Base-by-base conservation (phyloP, 2,113 vertebrate genomes). In the Rhinopomastus cyanomelas region DNA sequence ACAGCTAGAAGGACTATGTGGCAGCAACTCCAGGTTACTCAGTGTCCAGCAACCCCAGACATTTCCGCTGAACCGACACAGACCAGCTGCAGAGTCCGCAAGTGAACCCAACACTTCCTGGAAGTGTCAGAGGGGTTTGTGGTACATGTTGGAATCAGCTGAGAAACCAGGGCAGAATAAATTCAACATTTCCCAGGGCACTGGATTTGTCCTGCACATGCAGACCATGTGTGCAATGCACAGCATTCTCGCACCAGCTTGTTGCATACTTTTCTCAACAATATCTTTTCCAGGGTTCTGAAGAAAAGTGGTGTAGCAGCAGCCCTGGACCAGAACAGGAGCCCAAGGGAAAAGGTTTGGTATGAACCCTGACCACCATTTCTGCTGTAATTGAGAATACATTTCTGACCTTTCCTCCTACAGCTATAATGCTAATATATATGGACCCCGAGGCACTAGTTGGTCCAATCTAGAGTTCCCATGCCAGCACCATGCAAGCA, bases 101-200 rank as follows among this genome's bases (percentile, higher is more conserved):
- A 68, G 77, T 0, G 0, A 85, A 39, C 44, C 62, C 82, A 85
- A 32, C 42, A n/a, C 39, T 87, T 85, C 75, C 72, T 2, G 2
- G 19, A 91, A 79, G 59, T 61, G 79, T 87, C 79, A 76, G 59
- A 76, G 73, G 48, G 69, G 60, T 30, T 78, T 62, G 84, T 86
- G 84, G 59, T 82, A 32, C 87, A 49, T 53, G 66, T 29, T 85
- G 81, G 32, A 91, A 87, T 95, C 79, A 73, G 87, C 85, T 92
- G 75, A 21, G 55, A 89, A 81, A 62, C 36, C 46, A 73, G 25
- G 17, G 27, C 71, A 89, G 39, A 78, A 42, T 49, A 82, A 94
- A 89, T 65, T 49, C 85, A 53, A 61, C 36, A 57, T 59, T 87
- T 95, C 75, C 75, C 62, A 73, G 73, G 91, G 60, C 75, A 69